Evolutionary conservation across 2,888 invertebrate genomes (phyloP), one percentile per base, ranked within the genome.

Genomic region (Hartigia nigra): DNA sequence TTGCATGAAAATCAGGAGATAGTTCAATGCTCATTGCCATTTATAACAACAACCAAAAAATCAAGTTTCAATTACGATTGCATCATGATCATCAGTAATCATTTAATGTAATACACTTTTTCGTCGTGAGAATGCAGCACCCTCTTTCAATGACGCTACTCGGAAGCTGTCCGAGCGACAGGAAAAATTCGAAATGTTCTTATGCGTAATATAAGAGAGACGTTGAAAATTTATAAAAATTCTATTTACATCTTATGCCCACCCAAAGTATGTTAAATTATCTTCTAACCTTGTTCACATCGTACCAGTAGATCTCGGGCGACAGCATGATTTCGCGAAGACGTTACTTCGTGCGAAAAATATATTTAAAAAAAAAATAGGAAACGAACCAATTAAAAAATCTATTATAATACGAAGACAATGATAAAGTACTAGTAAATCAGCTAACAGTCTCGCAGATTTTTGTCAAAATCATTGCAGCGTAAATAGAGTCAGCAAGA

Each of bases 41-140:
- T 23, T 9, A 23, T 14, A 23, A n/a, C n/a, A n/a, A n/a, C n/a
- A n/a, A n/a, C n/a, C n/a, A n/a, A 12, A 72, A 72, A 69, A 72
- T 34, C 32, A 32, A 5, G 31, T 31, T 31, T 31, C 72, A 12
- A 72, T 12, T 3, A 72, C 2, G 31, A 31, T 31, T 72, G 9
- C 34, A 34, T 72, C 12, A 3, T 31, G 14, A 72, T 55, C 2
- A 32, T 79, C 78, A 84, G 84, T 75, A 12, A 36, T 80, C n/a
- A n/a, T n/a, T n/a, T 83, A 85, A 85, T 83, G 81, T 81, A 88
- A 88, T 87, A 88, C 82, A 86, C 2, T 87, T 88, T 87, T 88
- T 87, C 87, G 86, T 89, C 86, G 82, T 87, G 87, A 86, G 87
- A 86, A 83, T 86, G 84, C 84, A 34, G 86, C 83, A 82, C 5